Evolutionary conservation across 2,113 vertebrate genomes (phyloP), one percentile per base, ranked within the genome.

Genomic region (Falcunculus frontatus): DNA sequence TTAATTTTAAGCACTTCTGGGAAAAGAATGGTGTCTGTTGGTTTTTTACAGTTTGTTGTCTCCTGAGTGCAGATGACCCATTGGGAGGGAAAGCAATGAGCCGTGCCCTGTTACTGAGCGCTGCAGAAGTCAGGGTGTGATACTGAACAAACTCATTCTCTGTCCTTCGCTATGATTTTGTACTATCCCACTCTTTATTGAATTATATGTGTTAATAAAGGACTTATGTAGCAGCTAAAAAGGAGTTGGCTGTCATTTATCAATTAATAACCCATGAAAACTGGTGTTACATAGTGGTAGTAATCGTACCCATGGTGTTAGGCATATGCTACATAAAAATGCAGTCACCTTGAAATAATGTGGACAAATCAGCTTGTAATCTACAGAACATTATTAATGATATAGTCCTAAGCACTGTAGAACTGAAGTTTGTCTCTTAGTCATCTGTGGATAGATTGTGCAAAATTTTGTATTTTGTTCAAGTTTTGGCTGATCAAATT

Each of bases 231-330:
- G 97, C 91, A 97, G 91, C 96, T 95, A 93, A 89, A 94, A 96
- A 97, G 84, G 89, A 96, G 92, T 72, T 95, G 88, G 56, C 80
- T 93, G 83, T 44, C 95, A 97, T 97, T 97, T 98, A 96, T 98
- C 98, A 98, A 97, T 98, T 98, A 98, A 98, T 98, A 98, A 95
- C 89, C 98, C 98, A 98, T 98, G 97, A 97, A 98, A 98, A 97
- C 90, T 95, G 96, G 97, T 39, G 35, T 97, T 98, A 96, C 95
- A 90, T 91, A 72, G 95, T 94, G 77, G 76, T 93, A 90, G 96
- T 97, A 97, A 98, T 98, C 39, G 25, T 93, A 98, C 97, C 96
- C 97, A 77, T 92, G 93, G 94, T 87, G 94, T 97, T 95, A 95
- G 92, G 95, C 98, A 98, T 98, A 98, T 98, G 97, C 93, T 97